These are phyloP conservation scores for Ophonus ardosiacus DNA, from an alignment of 2,888 invertebrate genomes.

Conservation along the genomic window DNA sequence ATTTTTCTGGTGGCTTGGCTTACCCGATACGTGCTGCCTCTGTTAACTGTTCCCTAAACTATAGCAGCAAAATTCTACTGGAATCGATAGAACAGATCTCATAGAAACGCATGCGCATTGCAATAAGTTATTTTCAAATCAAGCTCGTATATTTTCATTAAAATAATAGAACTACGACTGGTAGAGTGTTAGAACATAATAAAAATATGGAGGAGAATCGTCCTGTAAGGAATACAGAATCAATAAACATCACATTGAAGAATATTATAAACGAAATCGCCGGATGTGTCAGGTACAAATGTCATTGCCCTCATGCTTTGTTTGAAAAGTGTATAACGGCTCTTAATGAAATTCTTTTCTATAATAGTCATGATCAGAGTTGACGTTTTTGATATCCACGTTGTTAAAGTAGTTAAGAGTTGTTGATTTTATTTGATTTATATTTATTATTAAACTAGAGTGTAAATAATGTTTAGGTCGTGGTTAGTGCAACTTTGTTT, in stretches of 20 bases:
- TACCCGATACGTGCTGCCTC: conserved; percentile 12
- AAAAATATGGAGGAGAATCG: neutral
- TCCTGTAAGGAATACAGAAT: conserved; percentile 57
- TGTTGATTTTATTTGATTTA: conserved; percentile 38
- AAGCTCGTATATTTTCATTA: neutral
- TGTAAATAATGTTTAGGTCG: conserved; percentile 71
- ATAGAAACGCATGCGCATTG: neutral
- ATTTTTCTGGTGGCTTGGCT: neutral
- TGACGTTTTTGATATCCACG: conserved; percentile 46
- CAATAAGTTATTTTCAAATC: conserved; percentile 10
- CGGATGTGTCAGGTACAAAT: conserved; percentile 70
- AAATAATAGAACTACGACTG: neutral
- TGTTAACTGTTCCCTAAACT: neutral
- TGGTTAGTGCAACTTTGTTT: conserved; percentile 75
- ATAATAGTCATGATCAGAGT: conserved; percentile 63
- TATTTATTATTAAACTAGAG: conserved; percentile 15
- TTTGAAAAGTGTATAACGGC: conserved; percentile 68
- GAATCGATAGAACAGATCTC: conserved; percentile 25
- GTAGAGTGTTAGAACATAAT: conserved; percentile 26
- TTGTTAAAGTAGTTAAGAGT: conserved; percentile 34
- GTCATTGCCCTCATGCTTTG: conserved; percentile 73
- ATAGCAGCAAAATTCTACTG: neutral
- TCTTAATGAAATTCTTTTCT: conserved; percentile 64
- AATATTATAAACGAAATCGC: conserved; percentile 68
- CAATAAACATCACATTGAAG: conserved; percentile 65